Conservation (phyloP, 2,888 invertebrate species). For the Iselma pallidipennis region DNA sequence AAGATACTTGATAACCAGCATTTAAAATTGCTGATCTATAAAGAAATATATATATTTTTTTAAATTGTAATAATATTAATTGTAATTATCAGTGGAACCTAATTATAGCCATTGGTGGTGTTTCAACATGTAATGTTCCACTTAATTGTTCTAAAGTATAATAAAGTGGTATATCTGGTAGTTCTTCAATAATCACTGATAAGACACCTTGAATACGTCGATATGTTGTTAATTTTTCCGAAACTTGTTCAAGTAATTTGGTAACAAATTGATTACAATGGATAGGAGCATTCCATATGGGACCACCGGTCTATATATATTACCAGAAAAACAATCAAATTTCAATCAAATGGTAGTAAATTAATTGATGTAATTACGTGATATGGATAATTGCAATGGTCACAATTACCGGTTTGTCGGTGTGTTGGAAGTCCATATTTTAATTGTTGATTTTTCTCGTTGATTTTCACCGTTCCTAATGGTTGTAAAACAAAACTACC, state of each 20-base stretch:
- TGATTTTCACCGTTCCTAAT: constrained; percentile 67
- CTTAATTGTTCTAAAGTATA: constrained; percentile 81
- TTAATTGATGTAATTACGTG: constrained; percentile 65
- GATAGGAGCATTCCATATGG: constrained; percentile 89
- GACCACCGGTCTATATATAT: constrained; percentile 81
- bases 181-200: constrained; percentile 80
- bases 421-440: constrained; percentile 74
- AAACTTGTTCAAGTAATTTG: constrained; percentile 61
- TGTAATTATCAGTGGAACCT: constrained; percentile 57
- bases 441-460: constrained; percentile 61
- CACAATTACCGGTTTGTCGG: constrained; percentile 67
- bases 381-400: constrained; percentile 74
- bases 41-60: constrained; percentile 10
- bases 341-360: background rate
- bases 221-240: constrained; percentile 66
- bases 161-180: constrained; percentile 83
- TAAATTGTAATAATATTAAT: background rate
- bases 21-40: constrained; percentile 86
- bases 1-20: constrained; percentile 88
- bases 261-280: constrained; percentile 80
- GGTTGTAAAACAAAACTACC: constrained; percentile 78
- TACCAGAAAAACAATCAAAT: constrained; percentile 16
- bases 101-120: constrained; percentile 70
- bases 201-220: constrained; percentile 81
- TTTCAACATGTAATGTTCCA: constrained; percentile 70